Evolutionary conservation across 2,797 vertebrate genomes (phyloP).

Genomic region (Sebastes oblongus): DNA sequence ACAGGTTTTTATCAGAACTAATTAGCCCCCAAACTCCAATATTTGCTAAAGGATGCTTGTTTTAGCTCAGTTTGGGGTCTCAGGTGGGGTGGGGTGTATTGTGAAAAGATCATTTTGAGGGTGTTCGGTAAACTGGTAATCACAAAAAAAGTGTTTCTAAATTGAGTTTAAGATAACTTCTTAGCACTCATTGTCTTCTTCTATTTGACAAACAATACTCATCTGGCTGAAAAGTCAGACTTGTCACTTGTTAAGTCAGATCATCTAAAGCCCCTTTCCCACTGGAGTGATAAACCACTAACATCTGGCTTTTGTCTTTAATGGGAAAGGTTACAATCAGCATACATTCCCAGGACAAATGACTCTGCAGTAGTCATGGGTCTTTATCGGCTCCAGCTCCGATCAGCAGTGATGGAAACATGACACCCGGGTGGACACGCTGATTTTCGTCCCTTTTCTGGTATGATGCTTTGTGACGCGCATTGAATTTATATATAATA

Average conservation of each 20-base stretch:
- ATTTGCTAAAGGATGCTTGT: slow-evolving; percentile 46
- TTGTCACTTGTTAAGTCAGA: neutral
- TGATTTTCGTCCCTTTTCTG: neutral
- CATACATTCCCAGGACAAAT: neutral
- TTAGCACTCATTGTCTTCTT: neutral
- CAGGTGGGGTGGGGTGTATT: neutral
- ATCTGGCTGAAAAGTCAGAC: neutral
- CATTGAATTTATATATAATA: neutral
- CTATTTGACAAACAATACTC: no score
- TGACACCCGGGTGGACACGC: neutral
- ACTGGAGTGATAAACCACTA: neutral
- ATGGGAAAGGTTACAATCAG: neutral
- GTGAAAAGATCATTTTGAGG: neutral
- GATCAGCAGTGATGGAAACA: neutral
- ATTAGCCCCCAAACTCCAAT: slow-evolving; percentile 40
- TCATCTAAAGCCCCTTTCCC: neutral
- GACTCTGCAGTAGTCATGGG: neutral
- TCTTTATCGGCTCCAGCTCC: neutral
- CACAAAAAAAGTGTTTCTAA: neutral
- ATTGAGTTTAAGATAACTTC: neutral
- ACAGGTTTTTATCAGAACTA: slow-evolving; percentile 52
- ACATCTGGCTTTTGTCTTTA: neutral
- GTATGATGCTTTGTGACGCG: neutral
- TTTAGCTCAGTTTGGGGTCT: slow-evolving; percentile 16
- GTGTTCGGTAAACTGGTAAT: neutral